Conservation (phyloP, 2,888 invertebrate species). For the Mesorhabditis sp. region DNA sequence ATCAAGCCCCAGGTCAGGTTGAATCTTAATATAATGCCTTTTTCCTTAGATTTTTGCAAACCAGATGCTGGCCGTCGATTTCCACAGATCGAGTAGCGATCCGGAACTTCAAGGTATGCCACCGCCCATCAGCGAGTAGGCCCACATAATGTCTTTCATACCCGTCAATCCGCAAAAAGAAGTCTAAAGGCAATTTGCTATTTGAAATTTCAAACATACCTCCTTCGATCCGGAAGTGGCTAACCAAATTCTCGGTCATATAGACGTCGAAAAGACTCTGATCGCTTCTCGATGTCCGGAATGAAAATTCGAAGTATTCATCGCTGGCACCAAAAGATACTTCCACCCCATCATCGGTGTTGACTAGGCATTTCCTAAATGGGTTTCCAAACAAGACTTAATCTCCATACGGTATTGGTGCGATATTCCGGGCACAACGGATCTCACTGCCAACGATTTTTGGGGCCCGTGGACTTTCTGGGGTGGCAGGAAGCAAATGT, state of each 20-base stretch:
- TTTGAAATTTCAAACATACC: not conserved
- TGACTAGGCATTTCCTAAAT: not conserved
- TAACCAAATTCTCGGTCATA: not conserved
- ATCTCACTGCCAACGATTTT: not conserved
- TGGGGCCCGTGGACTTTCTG: not conserved
- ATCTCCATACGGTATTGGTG: not conserved
- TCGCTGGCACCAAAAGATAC: not conserved
- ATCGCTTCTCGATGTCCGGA: slow-evolving; percentile 27
- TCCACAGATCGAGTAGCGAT: not conserved
- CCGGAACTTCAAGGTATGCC: slow-evolving; percentile 23
- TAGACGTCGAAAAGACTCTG: slow-evolving; percentile 22
- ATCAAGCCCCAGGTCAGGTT: not conserved
- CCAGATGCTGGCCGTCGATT: not conserved
- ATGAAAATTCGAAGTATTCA: slow-evolving; percentile 22
- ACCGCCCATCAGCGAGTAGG: slow-evolving; percentile 29
- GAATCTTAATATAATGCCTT: not conserved
- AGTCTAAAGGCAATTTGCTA: slow-evolving; percentile 14
- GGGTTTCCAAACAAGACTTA: not conserved
- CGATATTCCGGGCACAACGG: not conserved
- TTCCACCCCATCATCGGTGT: not conserved
- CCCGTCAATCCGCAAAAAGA: slow-evolving; percentile 24
- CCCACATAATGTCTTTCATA: slow-evolving; percentile 17
- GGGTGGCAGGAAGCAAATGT: not conserved
- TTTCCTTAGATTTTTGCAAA: not conserved
- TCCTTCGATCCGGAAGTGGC: not conserved